phyloP scores from a whole-genome alignment of 2,888 invertebrate genomes.

The Bedellia somnulentella region DNA sequence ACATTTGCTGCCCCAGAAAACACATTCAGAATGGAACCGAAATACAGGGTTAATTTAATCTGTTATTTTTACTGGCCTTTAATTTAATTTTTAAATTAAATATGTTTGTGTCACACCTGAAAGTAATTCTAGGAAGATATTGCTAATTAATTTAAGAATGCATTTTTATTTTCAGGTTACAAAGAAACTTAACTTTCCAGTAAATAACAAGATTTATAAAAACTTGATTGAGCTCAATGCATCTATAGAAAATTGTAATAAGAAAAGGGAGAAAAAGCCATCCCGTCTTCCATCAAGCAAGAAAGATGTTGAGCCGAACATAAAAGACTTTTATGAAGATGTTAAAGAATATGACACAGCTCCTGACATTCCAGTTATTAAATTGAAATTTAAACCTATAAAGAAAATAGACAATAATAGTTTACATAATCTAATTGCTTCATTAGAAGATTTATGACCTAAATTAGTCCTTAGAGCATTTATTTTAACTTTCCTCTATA shows the following conservation, averaged over 20 bases:
- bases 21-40: too few species aligned
- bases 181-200: conserved; percentile 45
- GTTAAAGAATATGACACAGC: conserved; percentile 26
- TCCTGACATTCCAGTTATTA: conserved; percentile 27
- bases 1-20: too few species aligned
- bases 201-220: conserved; percentile 44
- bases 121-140: too few species aligned
- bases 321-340: conserved; percentile 44
- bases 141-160: too few species aligned
- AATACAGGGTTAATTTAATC: too few species aligned
- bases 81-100: too few species aligned
- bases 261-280: conserved; percentile 20
- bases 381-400: conserved; percentile 30
- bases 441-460: conserved; percentile 21
- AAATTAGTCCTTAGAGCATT: too few species aligned
- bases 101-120: too few species aligned
- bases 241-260: conserved; percentile 22
- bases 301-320: conserved; percentile 43
- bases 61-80: too few species aligned
- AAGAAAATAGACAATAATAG: conserved; percentile 27
- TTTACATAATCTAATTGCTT: conserved; percentile 30
- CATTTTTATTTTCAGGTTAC: conserved; percentile 41
- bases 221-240: conserved; percentile 47
- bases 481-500: too few species aligned
- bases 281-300: conserved; percentile 17